These are phyloP conservation scores for Holotrichia oblita DNA, from an alignment of 1,140 invertebrate genomes.

Conservation along the genomic window DNA sequence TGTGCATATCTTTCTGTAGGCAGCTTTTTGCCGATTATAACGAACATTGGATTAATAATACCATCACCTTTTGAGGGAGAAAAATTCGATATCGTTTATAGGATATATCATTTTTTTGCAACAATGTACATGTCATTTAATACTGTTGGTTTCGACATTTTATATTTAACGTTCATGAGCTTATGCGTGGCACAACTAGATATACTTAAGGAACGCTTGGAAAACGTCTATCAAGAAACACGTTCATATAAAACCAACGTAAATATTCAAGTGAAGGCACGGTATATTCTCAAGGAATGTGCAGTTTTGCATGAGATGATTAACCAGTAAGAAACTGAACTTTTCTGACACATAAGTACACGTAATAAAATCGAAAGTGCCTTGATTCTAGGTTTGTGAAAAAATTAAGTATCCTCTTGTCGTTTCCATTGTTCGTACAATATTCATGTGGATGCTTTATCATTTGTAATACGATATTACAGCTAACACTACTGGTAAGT, in stretches of 20 bases:
- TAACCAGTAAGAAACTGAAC: background rate
- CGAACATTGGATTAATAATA: background rate
- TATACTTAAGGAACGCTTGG: background rate
- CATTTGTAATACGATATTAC: background rate
- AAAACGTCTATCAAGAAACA: background rate
- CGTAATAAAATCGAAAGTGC: background rate
- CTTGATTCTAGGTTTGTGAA: background rate
- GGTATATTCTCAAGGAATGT: background rate
- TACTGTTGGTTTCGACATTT: background rate
- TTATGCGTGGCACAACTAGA: background rate
- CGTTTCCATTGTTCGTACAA: constrained; percentile 1
- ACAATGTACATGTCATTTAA: background rate
- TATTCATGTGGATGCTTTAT: background rate
- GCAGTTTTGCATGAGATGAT: background rate
- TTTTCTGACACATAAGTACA: background rate
- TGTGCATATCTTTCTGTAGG: background rate
- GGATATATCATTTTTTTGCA: background rate
- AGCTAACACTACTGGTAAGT: constrained; percentile 29
- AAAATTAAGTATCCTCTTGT: background rate
- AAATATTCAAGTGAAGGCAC: background rate
- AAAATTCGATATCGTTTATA: background rate
- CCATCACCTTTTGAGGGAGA: background rate
- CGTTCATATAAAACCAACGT: background rate
- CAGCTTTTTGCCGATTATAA: background rate
- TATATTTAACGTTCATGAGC: background rate